Evolutionary conservation across 2,113 vertebrate species (phyloP), one percentile per base, ranked within the genome.

Genomic region (Prochilodus magdalenae): DNA sequence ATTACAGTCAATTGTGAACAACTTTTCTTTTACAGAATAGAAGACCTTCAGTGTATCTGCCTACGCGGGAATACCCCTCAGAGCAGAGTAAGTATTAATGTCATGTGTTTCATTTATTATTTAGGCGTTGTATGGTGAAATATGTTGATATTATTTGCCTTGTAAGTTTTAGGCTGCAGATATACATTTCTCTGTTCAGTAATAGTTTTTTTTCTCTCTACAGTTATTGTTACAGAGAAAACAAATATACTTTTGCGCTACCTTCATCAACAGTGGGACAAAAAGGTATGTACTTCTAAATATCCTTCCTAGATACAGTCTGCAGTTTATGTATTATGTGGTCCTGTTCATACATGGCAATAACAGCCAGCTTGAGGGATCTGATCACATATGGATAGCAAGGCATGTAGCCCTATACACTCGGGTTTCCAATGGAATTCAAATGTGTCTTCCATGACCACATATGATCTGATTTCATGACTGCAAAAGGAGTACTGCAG

Each of bases 221-320:
- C 90, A 99, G 98, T 99, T 87, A 99, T 99, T 3, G 97, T 99
- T 77, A 98, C 97, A 92, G 98, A 99, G 91, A 98, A 98, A 92
- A 98, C 96, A 66, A 98, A 98, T 87, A 98, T 98, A 75, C 95
- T 99, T 44, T 87, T 99, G 90, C 94, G 97, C 84, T 98, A 98
- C 88, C 93, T 98, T 81, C 97, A 98, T 86, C 97, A 97, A 88
- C 97, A 98, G 89, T 99, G 97, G 96, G 97, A 98, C 93, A 99
- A 97, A 93, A 98, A 97, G 96, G 98, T 97, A 92, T 63, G 74
- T 53, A 55, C 33, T 27, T 71, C 49, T 27, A 57, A 12, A 53
- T 55, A 11, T 29, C 18, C 6, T 36, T 44, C 40, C 11, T 7
- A 44, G 11, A 44, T 8, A 10, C 1, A 44, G 40, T 1, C 4